Base-by-base conservation (phyloP, 2,113 vertebrate genomes). In the Strix uralensis region DNA sequence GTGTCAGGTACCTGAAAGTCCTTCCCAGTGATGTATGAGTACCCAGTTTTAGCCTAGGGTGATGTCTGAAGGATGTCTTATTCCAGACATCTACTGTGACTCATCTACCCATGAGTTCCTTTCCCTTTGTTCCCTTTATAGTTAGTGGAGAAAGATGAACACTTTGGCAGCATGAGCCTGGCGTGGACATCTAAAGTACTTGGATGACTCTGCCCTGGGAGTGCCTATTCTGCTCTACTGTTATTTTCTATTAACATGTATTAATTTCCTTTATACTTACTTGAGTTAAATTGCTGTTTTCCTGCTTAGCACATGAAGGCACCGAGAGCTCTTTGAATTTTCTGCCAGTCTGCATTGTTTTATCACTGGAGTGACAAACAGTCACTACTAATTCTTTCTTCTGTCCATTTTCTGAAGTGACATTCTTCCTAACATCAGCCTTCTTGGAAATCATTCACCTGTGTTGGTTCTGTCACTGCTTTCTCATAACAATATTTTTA, bases 1-100 rank as follows among this genome's bases (percentile, higher is more conserved):
- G 74, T 95, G 67, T 90, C 86, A 88, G 70, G 52, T 34, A 94
- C 75, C 74, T 88, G 81, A 26, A 92, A 91, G 54, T 70, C 13
- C 78, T 94, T 79, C 62, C 62, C 89, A 38, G 4, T 71, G 71
- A 86, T 71, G 54, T 29, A 3, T 34, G 73, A 88, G 51, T 29
- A 51, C 32, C 34, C 71, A 65, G 40, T 42, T 91, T 85, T 90
- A 94, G 90, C 93, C 90, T 29, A 29, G 58, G 67, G 92, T 9
- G 1, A 65, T 95, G 92, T 95, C 96, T 93, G 85, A 95, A 82
- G 67, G 87, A 80, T 91, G 85, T 90, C 87, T 95, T 86, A 90
- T 88, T 96, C 93, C 94, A 96, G 90, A 93, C 87, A 75, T 92
- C 74, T 20, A 20, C 77, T 26, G 46, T 96, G 93, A 96, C 78